phyloP scores from a whole-genome alignment of 2,797 vertebrate species.

The Craterocephalus amniculus region DNA sequence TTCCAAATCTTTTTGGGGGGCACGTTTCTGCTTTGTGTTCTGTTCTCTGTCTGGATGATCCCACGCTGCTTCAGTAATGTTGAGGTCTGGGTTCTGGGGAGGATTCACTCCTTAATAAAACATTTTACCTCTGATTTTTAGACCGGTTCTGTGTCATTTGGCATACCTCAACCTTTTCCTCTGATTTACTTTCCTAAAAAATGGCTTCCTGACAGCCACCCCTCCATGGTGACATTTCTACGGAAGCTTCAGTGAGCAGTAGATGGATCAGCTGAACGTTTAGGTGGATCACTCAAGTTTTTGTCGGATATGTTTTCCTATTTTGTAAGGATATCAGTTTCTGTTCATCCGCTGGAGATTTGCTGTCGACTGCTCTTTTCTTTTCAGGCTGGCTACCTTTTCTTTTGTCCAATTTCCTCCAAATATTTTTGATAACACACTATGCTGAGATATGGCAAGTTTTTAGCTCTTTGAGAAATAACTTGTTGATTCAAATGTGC shows the following conservation, averaged over 20 bases:
- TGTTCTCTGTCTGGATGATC: too few relatives aligned
- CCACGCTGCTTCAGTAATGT: too few relatives aligned
- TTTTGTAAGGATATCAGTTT: not conserved
- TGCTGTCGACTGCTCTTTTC: too few relatives aligned
- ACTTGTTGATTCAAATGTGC: not conserved
- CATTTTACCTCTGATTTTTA: too few relatives aligned
- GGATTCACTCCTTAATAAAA: too few relatives aligned
- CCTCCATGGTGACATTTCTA: not conserved
- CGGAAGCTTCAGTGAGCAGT: not conserved
- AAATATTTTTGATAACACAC: too few relatives aligned
- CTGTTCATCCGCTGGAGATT: not conserved
- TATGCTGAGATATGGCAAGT: not conserved
- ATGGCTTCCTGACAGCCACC: not conserved
- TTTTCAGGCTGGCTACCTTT: not conserved
- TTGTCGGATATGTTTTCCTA: not conserved
- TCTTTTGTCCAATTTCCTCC: not conserved
- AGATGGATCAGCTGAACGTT: not conserved
- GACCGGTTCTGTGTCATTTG: not conserved
- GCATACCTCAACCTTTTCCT: not conserved
- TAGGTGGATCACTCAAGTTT: not conserved
- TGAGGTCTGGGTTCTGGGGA: too few relatives aligned
- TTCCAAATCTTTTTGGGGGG: too few relatives aligned
- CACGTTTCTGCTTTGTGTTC: too few relatives aligned
- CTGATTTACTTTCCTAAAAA: not conserved
- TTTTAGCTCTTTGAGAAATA: not conserved